A percentile compares a stretch with the other conserved stretches of the same genome.
Conservation (phyloP, 1,140 invertebrate genomes). For the Ylistrum balloti region DNA sequence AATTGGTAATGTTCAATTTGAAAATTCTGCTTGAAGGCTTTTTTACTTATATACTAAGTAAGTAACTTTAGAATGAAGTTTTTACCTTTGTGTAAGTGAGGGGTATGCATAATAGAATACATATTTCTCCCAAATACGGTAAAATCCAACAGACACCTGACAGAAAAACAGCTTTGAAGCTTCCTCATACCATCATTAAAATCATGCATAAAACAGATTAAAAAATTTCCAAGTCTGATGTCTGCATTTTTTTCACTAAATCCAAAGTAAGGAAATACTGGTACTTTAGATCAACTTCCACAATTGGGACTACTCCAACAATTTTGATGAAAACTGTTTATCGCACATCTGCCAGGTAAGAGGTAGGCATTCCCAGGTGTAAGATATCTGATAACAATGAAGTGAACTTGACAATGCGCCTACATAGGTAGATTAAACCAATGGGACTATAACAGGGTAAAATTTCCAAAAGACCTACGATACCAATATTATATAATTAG, state of each 20-base stretch:
- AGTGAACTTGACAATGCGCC: background rate
- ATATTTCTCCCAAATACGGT: background rate
- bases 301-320: background rate
- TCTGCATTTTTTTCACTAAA: no score
- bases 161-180: background rate
- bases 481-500: background rate
- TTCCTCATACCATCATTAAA: background rate
- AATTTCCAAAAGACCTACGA: background rate
- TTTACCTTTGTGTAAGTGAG: constrained; percentile 9
- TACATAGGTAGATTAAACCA: background rate
- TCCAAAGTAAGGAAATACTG: background rate
- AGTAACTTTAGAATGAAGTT: background rate
- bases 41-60: background rate
- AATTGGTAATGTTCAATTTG: no score
- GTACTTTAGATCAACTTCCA: background rate
- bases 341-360: background rate
- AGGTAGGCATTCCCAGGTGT: background rate
- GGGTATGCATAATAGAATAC: background rate
- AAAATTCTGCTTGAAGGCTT: no score
- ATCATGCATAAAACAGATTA: background rate
- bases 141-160: background rate
- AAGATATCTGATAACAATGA: background rate
- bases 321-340: background rate
- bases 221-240: background rate
- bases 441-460: background rate